Base-by-base conservation (phyloP, 2,888 invertebrate genomes). In the Rhorus exstirpatorius region DNA sequence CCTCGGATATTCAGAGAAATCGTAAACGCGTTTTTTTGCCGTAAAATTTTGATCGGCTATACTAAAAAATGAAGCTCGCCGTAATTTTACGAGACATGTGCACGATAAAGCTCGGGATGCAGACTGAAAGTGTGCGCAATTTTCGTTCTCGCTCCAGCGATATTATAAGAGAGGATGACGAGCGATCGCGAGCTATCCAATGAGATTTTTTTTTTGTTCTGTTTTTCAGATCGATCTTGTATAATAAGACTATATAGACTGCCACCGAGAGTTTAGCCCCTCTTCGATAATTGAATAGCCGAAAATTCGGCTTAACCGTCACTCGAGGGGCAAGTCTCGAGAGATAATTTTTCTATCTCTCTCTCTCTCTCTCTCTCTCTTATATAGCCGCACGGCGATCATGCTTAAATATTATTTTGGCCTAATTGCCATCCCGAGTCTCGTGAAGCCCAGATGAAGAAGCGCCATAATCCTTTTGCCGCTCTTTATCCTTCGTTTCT, bases 211-310 rank as follows among this genome's bases (percentile, higher is more conserved):
- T 51, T 65, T 31, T 60, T 44, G 46, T 60, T 60, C 14, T 21
- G 41, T 8, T 53, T 17, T 61, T 49, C 35, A 53, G 65, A 35
- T 31, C 72, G 41, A 51, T 55, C 44, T n/a, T 53, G 17, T n/a
- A 14, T 8, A 44, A 31, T 35, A 6, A 35, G 51, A 12, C 8
- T 35, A n/a, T 35, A 35, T 14, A 31, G 24, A 31, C 38, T 38
- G 55, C 58, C 14, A 19, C 44, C 44, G 46, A 58, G 68, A 80
- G 68, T 77, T 63, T 38, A 65, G 51, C 61, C 67, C 68, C 63
- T n/a, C n/a, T 77, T 80, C 80, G 80, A 71, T 79, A 81, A 81
- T 84, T 82, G 84, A 84, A 84, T 84, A 79, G 81, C 79, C 81
- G 78, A 84, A 81, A 82, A 84, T 84, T 82, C 67, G 74, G 70